These are phyloP conservation scores for Vireo altiloquus DNA, from an alignment of 2,113 vertebrate species.

Conservation along the genomic window DNA sequence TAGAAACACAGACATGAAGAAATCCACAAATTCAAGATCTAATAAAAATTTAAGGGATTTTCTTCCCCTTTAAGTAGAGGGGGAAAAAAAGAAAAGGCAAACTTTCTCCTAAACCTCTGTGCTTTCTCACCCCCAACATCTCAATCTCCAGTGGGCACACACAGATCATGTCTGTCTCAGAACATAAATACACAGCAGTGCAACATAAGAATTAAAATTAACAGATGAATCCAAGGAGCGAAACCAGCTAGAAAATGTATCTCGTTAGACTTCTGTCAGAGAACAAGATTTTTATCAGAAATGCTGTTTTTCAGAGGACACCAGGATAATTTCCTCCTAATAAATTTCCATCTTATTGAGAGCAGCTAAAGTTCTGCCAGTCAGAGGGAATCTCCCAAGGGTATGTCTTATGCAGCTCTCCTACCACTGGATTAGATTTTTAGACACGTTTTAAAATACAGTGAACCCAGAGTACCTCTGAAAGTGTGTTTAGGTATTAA, in stretches of 20 bases:
- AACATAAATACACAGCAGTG: neutral
- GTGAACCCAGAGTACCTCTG: neutral
- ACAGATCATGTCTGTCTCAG: constrained; percentile 38
- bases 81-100: neutral
- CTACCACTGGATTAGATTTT: constrained; percentile 11
- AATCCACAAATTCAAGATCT: neutral
- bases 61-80: neutral
- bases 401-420: neutral
- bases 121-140: neutral
- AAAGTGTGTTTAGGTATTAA: neutral
- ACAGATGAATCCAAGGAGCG: constrained; percentile 17
- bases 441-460: neutral
- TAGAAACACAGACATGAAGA: neutral
- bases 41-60: neutral
- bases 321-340: constrained; percentile 70
- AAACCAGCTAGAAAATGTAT: constrained; percentile 64
- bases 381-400: constrained; percentile 46
- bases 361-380: constrained; percentile 34
- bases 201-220: constrained; percentile 31
- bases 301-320: constrained; percentile 69
- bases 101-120: neutral
- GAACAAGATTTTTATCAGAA: constrained; percentile 74
- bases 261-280: constrained; percentile 66
- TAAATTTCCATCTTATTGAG: constrained; percentile 68
- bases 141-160: neutral